phyloP scores from a whole-genome alignment of 1,140 invertebrate species.

The Whitmania pigra region DNA sequence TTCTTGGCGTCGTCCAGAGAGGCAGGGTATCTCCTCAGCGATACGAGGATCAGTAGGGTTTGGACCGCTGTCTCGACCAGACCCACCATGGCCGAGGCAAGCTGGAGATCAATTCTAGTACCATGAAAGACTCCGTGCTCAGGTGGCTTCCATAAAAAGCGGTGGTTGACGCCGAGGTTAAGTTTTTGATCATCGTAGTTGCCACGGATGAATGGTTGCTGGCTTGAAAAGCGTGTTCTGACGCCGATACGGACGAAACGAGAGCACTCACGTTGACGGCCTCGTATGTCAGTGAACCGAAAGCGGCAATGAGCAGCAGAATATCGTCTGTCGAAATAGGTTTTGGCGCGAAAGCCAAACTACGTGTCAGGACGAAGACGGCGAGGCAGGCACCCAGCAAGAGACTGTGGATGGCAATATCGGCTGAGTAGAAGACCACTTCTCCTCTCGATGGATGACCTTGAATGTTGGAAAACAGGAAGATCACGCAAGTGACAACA shows the following conservation, averaged over 20 bases:
- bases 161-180: too few species aligned
- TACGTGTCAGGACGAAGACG: background rate
- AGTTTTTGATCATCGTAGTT: too few species aligned
- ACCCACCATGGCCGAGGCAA: slow-evolving; percentile 3
- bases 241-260: background rate
- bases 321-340: slow-evolving; percentile 16
- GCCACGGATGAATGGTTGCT: background rate
- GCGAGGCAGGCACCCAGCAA: background rate
- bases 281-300: slow-evolving; percentile 6
- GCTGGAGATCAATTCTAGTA: background rate
- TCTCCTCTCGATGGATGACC: too few species aligned
- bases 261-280: slow-evolving; percentile 3
- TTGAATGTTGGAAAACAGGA: slow-evolving; percentile 10
- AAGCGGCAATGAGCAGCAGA: slow-evolving; percentile 11
- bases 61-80: slow-evolving; percentile 12
- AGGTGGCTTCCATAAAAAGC: too few species aligned
- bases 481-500: background rate
- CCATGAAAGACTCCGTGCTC: too few species aligned
- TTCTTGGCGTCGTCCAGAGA: slow-evolving; percentile 5
- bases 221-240: background rate
- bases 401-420: slow-evolving; percentile 5
- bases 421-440: background rate
- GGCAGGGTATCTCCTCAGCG: slow-evolving; percentile 11
- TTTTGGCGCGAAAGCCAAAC: slow-evolving; percentile 11
- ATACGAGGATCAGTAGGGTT: background rate